Conservation (phyloP, 2,888 invertebrate genomes). For the Acheta domesticus region DNA sequence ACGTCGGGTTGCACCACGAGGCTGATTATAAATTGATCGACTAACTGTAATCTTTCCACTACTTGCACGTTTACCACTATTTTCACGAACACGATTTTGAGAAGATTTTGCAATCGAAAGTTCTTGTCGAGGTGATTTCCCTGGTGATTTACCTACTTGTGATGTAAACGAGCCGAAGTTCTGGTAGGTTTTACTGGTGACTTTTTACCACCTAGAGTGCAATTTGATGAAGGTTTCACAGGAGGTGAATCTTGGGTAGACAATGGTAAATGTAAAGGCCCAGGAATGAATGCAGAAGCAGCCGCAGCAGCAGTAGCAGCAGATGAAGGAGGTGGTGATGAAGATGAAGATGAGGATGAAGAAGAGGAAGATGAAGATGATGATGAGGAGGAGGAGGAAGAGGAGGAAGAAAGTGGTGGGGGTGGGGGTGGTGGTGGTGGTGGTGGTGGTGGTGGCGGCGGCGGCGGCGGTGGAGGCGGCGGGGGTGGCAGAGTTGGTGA, state of each 20-base stretch:
- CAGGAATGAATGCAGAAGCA: background rate
- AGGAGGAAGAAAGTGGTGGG: background rate
- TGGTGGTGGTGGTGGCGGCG: conserved; percentile 35
- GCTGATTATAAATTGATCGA: conserved; percentile 37
- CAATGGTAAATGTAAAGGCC: background rate
- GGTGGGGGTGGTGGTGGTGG: conserved; percentile 31
- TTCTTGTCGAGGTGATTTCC: conserved; percentile 55
- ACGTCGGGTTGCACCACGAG: conserved; percentile 52
- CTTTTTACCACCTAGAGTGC: conserved; percentile 34
- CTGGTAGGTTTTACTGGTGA: conserved; percentile 43
- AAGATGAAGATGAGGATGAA: background rate
- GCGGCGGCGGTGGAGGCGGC: background rate
- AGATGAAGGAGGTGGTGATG: background rate
- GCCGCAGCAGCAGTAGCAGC: background rate
- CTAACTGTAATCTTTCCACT: conserved; percentile 28
- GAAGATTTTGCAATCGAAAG: conserved; percentile 44
- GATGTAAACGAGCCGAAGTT: conserved; percentile 59
- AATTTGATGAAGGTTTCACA: conserved; percentile 29
- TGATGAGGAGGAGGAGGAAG: background rate
- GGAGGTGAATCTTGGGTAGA: conserved; percentile 32
- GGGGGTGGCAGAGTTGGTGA: background rate
- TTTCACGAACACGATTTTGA: conserved; percentile 43
- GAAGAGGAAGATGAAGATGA: background rate
- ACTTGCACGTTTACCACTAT: conserved; percentile 26
- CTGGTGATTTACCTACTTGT: conserved; percentile 60